Evolutionary conservation across 2,888 invertebrate species (phyloP), one percentile per base, ranked within the genome.

Genomic region (Carterocephalus palaemon): DNA sequence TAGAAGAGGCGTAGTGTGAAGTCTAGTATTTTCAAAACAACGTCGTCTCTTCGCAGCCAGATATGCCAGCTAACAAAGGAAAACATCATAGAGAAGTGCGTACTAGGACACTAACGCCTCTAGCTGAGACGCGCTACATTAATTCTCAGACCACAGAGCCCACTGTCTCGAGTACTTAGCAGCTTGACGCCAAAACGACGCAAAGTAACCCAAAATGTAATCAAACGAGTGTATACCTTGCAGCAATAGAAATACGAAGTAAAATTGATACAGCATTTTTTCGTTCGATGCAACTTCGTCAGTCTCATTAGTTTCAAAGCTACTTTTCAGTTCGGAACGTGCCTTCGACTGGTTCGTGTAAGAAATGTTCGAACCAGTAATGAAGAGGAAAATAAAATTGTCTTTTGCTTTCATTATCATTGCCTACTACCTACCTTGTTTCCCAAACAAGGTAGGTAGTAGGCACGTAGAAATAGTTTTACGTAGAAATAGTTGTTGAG

Each of bases 121-220:
- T 15, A 22, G 43, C 16, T 10, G 36, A 79, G 76, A 68, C 72
- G 75, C 63, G 75, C 67, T 62, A 75, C 81, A 82, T 82, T 84
- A 81, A 82, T 82, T 77, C 70, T 76, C 78, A 79, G 79, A 75
- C 78, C 75, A 64, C 75, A 70, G 75, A 15, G 26, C 77, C 76
- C 75, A 75, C 74, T 70, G 78, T 81, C 82, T 81, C 76, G 72
- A 80, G 82, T 63, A 62, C 57, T 43, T 29, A 12, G 19, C 9
- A 24, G 20, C 34, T 34, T 38, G 52, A 12, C 16, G 38, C 20
- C 38, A 52, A 56, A 70, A 65, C 13, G 33, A 3, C 17, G 2
- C 15, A 45, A 29, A 37, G 7, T 31, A n/a, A 3, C 6, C 22
- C 22, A 16, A 31, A 43, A 22, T 15, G 6, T 7, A 7, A 24